Evolutionary conservation across 2,113 vertebrate species (phyloP).

Genomic region (Phylloscopus whistleri): DNA sequence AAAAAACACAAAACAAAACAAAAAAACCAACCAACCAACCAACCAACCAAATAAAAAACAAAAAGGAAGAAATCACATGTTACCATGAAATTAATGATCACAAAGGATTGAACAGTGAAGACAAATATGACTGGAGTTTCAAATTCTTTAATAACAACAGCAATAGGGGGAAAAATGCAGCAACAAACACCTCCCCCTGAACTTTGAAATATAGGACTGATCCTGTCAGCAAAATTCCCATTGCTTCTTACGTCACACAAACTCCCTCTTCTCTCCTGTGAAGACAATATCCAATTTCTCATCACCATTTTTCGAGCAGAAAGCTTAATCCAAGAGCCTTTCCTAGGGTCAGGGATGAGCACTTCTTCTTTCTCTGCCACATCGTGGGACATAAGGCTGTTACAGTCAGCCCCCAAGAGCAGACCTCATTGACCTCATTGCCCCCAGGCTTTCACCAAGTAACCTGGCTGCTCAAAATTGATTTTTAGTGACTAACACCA

Average conservation of each 20-base stretch:
- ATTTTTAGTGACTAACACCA: neutral
- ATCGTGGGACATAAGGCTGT: neutral
- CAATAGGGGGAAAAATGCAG: accelerated
- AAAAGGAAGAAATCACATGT: neutral
- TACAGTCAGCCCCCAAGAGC: neutral
- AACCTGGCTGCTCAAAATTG: neutral
- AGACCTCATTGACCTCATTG: neutral
- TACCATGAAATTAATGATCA: neutral
- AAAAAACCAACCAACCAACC: too few relatives aligned
- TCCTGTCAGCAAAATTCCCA: neutral
- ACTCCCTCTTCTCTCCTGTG: neutral
- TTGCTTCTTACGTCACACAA: neutral
- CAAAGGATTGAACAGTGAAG: neutral
- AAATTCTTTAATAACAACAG: neutral
- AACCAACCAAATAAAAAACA: too few relatives aligned
- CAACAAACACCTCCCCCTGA: neutral
- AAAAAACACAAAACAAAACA: too few relatives aligned
- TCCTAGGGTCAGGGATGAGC: neutral
- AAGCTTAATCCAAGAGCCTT: neutral
- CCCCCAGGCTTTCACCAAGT: neutral
- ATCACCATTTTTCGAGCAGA: neutral
- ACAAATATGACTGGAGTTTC: neutral
- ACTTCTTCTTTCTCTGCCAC: neutral
- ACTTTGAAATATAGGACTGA: neutral
- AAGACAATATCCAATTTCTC: neutral